Percentiles rank a stretch among this genome's conserved stretches.
Evolutionary conservation across 2,797 vertebrate species (phyloP).

Genomic region (Esox masquinongy): DNA sequence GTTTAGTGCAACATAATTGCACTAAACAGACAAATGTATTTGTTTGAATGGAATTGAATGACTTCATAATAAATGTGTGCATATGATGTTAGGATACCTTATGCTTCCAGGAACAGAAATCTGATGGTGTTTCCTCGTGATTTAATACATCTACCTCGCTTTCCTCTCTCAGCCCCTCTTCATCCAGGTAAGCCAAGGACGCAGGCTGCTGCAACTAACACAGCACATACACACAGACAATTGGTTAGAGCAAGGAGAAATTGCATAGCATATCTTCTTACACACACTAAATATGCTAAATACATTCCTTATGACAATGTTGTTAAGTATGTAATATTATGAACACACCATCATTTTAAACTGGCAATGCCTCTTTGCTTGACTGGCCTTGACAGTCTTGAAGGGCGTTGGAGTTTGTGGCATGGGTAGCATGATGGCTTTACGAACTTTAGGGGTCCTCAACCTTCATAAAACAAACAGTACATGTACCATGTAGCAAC

Average conservation of each 20-base stretch:
- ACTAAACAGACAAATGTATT: not conserved
- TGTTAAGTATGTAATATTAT: not conserved
- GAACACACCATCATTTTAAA: constrained; percentile 79
- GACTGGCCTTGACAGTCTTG: constrained; percentile 85
- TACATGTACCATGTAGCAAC: not conserved
- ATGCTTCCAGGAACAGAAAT: constrained; percentile 73
- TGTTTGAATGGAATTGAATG: not conserved
- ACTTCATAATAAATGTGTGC: not conserved
- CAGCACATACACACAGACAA: not conserved
- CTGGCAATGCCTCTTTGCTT: constrained; percentile 83
- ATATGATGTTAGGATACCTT: constrained; percentile 65
- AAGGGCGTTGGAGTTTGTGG: constrained; percentile 85
- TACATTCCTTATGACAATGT: not conserved
- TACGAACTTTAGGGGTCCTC: constrained; percentile 82
- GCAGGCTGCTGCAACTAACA: constrained; percentile 72
- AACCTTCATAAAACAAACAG: constrained; percentile 62
- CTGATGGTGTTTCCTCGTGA: constrained; percentile 76
- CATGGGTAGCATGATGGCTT: constrained; percentile 77
- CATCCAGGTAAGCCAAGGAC: constrained; percentile 80
- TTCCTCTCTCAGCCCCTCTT: constrained; percentile 84
- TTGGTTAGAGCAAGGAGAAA: not conserved
- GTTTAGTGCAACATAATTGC: no score
- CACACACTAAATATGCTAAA: not conserved
- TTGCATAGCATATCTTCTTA: no score
- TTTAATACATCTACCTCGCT: constrained; percentile 81